These are phyloP conservation scores for Macroteleia sp. DNA, from an alignment of 2,888 invertebrate genomes.

Conservation along the genomic window DNA sequence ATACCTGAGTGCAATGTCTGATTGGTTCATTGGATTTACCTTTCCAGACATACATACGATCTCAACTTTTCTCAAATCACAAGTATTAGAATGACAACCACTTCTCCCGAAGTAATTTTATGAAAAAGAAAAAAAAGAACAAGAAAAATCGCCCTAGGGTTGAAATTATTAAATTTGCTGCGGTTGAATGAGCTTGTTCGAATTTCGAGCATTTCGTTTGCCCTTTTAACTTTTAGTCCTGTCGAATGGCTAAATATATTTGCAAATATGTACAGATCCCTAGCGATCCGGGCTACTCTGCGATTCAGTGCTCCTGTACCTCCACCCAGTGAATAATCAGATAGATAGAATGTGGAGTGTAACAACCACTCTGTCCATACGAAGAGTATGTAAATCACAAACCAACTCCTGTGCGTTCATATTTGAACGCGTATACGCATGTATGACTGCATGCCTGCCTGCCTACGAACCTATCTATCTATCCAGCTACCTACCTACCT, in stretches of 20 bases:
- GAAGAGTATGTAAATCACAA: conserved; percentile 76
- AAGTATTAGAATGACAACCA: too few relatives aligned
- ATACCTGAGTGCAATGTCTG: conserved; percentile 55
- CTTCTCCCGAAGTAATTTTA: too few relatives aligned
- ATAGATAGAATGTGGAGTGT: conserved; percentile 69
- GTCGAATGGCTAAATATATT: conserved; percentile 79
- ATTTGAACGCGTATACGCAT: conserved; percentile 52
- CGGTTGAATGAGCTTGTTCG: conserved; percentile 74
- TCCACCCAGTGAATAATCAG: conserved; percentile 77
- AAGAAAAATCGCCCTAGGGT: conserved; percentile 19
- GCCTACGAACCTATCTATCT: conserved; percentile 28
- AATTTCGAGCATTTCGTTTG: conserved; percentile 75
- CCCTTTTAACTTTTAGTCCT: conserved; percentile 78
- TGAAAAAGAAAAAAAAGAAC: conserved; percentile 4
- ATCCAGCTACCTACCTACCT: conserved; percentile 36
- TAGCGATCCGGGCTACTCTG: conserved; percentile 68
- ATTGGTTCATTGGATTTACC: conserved; percentile 42
- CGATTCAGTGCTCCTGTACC: conserved; percentile 56
- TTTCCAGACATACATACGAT: too few relatives aligned
- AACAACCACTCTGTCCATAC: conserved; percentile 64
- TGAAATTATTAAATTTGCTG: conserved; percentile 80
- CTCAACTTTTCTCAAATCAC: too few relatives aligned
- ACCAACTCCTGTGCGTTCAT: conserved; percentile 39
- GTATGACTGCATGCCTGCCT: conserved; percentile 31
- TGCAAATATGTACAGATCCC: conserved; percentile 79